A percentile compares a stretch with the other conserved stretches of the same genome.
Evolutionary conservation across 2,797 vertebrate species (phyloP).

Genomic region (Thamnophis elegans): DNA sequence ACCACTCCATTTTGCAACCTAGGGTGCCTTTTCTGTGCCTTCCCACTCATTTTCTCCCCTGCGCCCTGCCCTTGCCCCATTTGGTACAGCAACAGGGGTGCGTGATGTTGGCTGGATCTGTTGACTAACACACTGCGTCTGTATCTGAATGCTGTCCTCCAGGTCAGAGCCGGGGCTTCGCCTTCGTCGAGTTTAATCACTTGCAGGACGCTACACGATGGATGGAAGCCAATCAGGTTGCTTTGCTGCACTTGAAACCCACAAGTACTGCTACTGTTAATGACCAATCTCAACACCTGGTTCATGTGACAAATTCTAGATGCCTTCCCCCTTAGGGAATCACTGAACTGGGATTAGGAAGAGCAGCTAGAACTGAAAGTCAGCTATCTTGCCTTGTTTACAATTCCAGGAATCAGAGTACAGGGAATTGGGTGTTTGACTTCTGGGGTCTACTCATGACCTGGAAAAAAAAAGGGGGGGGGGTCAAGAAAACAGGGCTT

Average conservation of each 20-base stretch:
- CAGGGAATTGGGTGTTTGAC: not conserved
- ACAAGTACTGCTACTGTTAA: constrained; percentile 70
- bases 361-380: not conserved
- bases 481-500: not conserved
- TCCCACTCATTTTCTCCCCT: constrained; percentile 47
- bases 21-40: constrained; percentile 43
- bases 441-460: not conserved
- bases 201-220: constrained; percentile 94
- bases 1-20: constrained; percentile 24
- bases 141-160: constrained; percentile 83
- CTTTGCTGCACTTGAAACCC: constrained; percentile 83
- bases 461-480: not conserved
- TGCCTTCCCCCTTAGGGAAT: constrained; percentile 6
- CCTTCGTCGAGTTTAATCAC: constrained; percentile 97
- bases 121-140: constrained; percentile 75
- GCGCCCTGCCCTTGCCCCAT: constrained; percentile 42
- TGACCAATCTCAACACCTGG: constrained; percentile 65
- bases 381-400: not conserved
- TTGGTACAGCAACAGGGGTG: constrained; percentile 50
- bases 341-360: constrained; percentile 13
- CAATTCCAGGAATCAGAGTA: constrained; percentile 1
- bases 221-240: constrained; percentile 97
- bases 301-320: constrained; percentile 46
- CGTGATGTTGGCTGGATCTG: constrained; percentile 68
- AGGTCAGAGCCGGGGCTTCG: constrained; percentile 97